Percentiles rank a stretch among this genome's conserved stretches.
phyloP scores from a whole-genome alignment of 2,888 invertebrate genomes.

The Polydrusus pterygomalis region DNA sequence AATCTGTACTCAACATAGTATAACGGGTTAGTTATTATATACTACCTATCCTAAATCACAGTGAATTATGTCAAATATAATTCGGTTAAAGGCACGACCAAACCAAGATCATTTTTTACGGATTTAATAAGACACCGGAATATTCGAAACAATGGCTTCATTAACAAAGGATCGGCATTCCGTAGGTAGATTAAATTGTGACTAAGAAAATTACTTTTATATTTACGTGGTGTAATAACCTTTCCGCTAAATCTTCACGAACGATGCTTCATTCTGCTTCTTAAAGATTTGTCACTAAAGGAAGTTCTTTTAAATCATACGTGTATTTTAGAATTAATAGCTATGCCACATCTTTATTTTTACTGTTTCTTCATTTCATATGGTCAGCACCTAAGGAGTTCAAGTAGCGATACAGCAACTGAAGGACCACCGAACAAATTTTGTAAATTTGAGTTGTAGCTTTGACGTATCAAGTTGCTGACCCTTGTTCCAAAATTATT shows the following conservation, averaged over 20 bases:
- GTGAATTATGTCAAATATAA: conserved; percentile 36
- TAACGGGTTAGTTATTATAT: not conserved
- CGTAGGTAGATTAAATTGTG: conserved; percentile 31
- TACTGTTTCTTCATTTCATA: too few species aligned
- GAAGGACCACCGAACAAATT: too few species aligned
- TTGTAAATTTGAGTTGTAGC: too few species aligned
- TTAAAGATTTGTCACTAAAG: too few species aligned
- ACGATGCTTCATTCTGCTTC: too few species aligned
- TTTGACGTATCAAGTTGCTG: too few species aligned
- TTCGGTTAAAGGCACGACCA: conserved; percentile 31
- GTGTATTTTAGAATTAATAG: too few species aligned
- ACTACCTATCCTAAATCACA: not conserved
- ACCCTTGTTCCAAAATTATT: too few species aligned
- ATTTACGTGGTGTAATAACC: conserved; percentile 21
- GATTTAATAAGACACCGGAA: conserved; percentile 32
- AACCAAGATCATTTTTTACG: conserved; percentile 35
- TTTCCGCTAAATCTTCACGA: not conserved
- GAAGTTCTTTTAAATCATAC: too few species aligned
- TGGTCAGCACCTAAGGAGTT: too few species aligned
- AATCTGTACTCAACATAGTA: not conserved
- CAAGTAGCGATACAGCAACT: too few species aligned
- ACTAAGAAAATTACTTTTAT: conserved; percentile 8
- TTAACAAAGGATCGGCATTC: conserved; percentile 35
- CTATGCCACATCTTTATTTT: too few species aligned
- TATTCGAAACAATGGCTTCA: conserved; percentile 37